Base-by-base conservation (phyloP, 2,888 invertebrate genomes). In the Drosophila picticornis region DNA sequence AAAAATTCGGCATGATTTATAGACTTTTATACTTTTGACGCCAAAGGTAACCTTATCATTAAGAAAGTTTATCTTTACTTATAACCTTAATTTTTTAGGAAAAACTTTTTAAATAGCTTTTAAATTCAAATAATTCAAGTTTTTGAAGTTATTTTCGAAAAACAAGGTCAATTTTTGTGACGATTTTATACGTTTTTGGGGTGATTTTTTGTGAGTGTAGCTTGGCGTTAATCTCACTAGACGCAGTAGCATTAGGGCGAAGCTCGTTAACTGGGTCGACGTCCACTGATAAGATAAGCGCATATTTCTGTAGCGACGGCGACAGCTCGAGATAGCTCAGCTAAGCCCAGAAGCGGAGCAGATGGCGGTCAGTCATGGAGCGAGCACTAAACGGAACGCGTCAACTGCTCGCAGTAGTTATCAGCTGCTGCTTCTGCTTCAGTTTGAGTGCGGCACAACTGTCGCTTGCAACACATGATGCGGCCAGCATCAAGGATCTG, bases 281-380 rank as follows among this genome's bases (percentile, higher is more conserved):
- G n/a, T 27, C 5, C 40, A 36, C 43, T 46, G 78, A 78, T 78
- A 77, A 78, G 78, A 72, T 80, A 72, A 65, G 66, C 48, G 34
- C 11, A 7, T 5, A 36, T 27, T 34, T 22, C n/a, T 50, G 48
- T 19, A 29, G 31, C 31, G 56, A n/a, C 13, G 29, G 25, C 32
- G 22, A 59, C 36, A 56, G 56, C 38, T 31, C 36, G 52, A 64
- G 34, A 22, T 32, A 53, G 34, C 22, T 32, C 16, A 16, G n/a
- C 27, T 38, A 19, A 55, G n/a, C 56, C 27, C 38, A 16, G 25
- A 46, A 13, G 16, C 46, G 16, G 46, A 25, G 7, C 46, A 9
- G 46, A 46, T 25, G 25, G 4, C 25, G 46, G 43, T 9, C 68
- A 84, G 84, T 89, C 76, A 81, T 69, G 72, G 71, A 69, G 55